Base-by-base conservation (phyloP, 2,888 invertebrate genomes). In the Nymphalis urticae region DNA sequence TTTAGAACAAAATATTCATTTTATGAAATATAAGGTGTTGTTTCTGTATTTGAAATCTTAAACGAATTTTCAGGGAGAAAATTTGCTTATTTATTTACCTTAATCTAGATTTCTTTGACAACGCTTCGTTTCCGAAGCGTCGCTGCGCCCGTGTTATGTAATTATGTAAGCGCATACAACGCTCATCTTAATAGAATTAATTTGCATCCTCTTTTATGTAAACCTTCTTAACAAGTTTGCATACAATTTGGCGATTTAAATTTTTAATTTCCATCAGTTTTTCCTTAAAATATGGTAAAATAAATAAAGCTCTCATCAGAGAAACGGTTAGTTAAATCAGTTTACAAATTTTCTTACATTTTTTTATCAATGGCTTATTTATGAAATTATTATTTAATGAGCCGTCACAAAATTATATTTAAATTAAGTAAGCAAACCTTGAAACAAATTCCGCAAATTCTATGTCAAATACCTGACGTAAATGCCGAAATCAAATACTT, bases 171-270 rank as follows among this genome's bases (percentile, higher is more conserved):
- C 81, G 85, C 82, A 85, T 84, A 82, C 83, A 82, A 81, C 83
- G 84, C 82, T 83, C 85, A 81, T 84, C 83, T 82, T 87, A 87
- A 87, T 84, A 83, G 81, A 86, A 88, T 87, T 87, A 85, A 87
- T 88, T 89, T 87, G 84, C 87, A 87, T 85, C 80, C 82, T 80
- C 84, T 81, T 81, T 77, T 83, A 85, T 84, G 81, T 82, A 82
- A 85, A 84, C 79, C 80, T 81, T 83, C 82, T 80, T 83, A 85
- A 83, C 82, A 80, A 83, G 83, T 85, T 87, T 86, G 84, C 86
- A 85, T 85, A 84, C 80, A 79, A 79, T 80, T 65, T 72, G 51
- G 53, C 47, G 65, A 48, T 59, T 65, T 62, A 50, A 51, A 62
- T 56, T 56, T 58, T 50, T 56, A 50, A 62, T 69, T 65, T 62